Evolutionary conservation across 1,140 invertebrate genomes (phyloP), one percentile per base, ranked within the genome.

Genomic region (Heliconius melpomene): DNA sequence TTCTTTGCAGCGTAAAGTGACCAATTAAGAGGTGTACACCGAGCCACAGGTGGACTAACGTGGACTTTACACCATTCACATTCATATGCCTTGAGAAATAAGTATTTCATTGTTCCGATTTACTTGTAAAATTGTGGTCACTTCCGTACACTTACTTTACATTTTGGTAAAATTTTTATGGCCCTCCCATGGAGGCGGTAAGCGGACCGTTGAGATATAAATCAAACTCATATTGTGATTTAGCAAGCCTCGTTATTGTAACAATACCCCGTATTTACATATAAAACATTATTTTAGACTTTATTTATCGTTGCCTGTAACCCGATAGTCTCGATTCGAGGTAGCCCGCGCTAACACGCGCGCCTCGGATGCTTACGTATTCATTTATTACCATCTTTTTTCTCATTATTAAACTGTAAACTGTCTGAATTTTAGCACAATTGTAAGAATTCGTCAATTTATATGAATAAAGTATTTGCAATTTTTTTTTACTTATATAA

Each of bases 211-310:
- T 87, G 86, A 93, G 91, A 93, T 94, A 94, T 94, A 94, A 94
- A 94, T 94, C 93, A 94, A 92, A 88, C 86, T 90, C 90, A 92
- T 93, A 93, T 93, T 93, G 91, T 92, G 91, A 93, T 94, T 93
- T 93, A 91, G 93, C 90, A 92, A 93, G 88, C 87, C 90, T 91
- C 91, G 90, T 92, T 93, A 89, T 88, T 88, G 87, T 87, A 92
- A 93, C 92, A 93, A 92, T 93, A 91, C 90, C 85, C 90, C 82
- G 75, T 94, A 94, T 94, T 93, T 93, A 93, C 93, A 93, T 94
- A 92, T 93, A 92, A 89, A 92, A 92, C 87, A 91, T 90, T 91
- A 91, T 93, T 94, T 92, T 89, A 84, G 86, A 88, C 83, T 86
- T 89, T 91, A 92, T 91, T 92, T 91, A 90, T 92, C 83, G 90